A percentile compares a stretch with the other conserved stretches of the same genome.
Evolutionary conservation across 2,888 invertebrate species (phyloP).

Genomic region (Limnephilus lunatus): DNA sequence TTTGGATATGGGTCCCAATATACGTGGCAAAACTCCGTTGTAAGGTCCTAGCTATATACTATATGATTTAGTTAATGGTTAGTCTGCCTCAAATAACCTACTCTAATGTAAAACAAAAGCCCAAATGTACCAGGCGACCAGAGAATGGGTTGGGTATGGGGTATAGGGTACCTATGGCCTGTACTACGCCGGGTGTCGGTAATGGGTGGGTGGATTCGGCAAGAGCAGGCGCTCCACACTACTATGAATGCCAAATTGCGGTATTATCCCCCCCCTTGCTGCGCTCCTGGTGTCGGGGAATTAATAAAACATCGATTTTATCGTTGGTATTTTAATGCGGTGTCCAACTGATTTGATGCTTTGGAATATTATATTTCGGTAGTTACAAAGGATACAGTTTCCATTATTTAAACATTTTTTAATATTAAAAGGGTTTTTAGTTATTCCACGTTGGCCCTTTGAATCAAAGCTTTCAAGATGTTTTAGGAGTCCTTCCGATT

Average conservation of each 20-base stretch:
- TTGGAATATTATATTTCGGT: background rate
- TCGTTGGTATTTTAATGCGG: slow-evolving; percentile 50
- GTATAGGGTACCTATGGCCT: background rate
- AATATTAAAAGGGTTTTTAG: background rate
- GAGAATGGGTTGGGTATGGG: slow-evolving; percentile 32
- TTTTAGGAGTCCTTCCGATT: background rate
- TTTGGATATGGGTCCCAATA: background rate
- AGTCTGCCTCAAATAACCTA: slow-evolving; percentile 50
- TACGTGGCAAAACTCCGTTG: background rate
- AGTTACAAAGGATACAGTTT: background rate
- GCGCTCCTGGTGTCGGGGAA: slow-evolving; percentile 48
- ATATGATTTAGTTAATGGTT: slow-evolving; percentile 28
- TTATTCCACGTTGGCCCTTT: background rate
- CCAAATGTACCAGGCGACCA: slow-evolving; percentile 44
- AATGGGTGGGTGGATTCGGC: slow-evolving; percentile 54
- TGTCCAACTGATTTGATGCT: slow-evolving; percentile 17
- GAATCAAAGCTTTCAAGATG: background rate
- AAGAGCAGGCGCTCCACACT: slow-evolving; percentile 50
- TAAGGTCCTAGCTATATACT: slow-evolving; percentile 5
- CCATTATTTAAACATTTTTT: background rate
- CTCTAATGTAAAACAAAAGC: slow-evolving; percentile 54
- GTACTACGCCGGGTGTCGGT: slow-evolving; percentile 57
- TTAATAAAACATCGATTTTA: slow-evolving; percentile 60
- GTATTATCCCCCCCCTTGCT: slow-evolving; percentile 58
- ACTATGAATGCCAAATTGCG: slow-evolving; percentile 64